Percentiles rank a stretch among this genome's conserved stretches.
These are phyloP conservation scores for Mormyrops boulengeri DNA, from an alignment of 2,797 vertebrate species.

Conservation along the genomic window DNA sequence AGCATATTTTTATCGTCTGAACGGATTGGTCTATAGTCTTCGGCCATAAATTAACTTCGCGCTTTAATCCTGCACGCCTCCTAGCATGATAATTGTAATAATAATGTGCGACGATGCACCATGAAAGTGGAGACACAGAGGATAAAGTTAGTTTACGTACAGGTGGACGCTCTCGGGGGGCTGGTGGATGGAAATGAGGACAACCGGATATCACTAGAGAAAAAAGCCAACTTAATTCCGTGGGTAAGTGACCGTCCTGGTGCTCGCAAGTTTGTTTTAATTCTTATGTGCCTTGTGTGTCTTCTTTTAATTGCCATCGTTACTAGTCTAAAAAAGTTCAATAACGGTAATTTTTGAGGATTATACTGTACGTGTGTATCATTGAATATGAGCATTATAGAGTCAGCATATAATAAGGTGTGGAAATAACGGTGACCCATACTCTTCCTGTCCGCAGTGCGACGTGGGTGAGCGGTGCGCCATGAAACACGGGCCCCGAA, in stretches of 20 bases:
- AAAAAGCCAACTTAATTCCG: constrained; percentile 66
- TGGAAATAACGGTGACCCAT: not conserved
- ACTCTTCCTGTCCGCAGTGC: constrained; percentile 49
- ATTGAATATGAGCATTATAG: not conserved
- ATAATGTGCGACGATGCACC: not conserved
- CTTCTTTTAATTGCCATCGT: not conserved
- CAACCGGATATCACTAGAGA: constrained; percentile 54
- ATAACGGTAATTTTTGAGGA: not conserved
- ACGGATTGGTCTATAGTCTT: not conserved
- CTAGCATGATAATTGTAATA: not conserved
- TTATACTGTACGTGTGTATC: not conserved
- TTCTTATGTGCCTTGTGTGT: not conserved
- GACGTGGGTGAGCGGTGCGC: constrained; percentile 71
- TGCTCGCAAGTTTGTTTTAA: not conserved
- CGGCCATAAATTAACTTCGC: not conserved
- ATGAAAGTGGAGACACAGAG: not conserved
- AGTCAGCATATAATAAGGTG: not conserved
- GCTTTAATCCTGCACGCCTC: not conserved
- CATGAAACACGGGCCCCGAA: constrained; percentile 71
- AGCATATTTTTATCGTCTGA: not conserved
- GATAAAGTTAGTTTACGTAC: constrained; percentile 8
- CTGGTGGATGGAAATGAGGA: constrained; percentile 50
- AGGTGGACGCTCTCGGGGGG: constrained; percentile 59
- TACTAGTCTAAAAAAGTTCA: not conserved
- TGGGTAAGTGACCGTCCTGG: constrained; percentile 47